Conservation (phyloP, 2,888 invertebrate species). For the Agrotis ipsilon region DNA sequence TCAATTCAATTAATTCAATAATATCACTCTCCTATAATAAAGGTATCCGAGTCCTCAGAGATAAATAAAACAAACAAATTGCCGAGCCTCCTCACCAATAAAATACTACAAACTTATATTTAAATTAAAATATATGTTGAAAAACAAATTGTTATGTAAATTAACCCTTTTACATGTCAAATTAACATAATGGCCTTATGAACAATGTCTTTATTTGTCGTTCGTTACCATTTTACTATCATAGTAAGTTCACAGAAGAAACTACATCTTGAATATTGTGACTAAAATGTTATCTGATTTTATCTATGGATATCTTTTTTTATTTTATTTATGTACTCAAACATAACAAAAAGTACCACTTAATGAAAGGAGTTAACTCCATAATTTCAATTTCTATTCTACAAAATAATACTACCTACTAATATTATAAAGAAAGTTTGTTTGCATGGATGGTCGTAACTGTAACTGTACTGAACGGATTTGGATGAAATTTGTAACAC, state of each 20-base stretch:
- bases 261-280: background rate
- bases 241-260: conserved; percentile 11
- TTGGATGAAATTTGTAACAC: no score
- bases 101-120: conserved; percentile 12
- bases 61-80: background rate
- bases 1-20: background rate
- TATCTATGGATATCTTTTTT: no score
- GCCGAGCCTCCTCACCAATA: background rate
- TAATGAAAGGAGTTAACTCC: background rate
- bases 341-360: background rate
- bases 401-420: no score
- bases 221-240: conserved; percentile 50
- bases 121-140: conserved; percentile 34
- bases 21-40: background rate
- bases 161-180: conserved; percentile 34
- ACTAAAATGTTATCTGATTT: background rate
- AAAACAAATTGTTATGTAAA: conserved; percentile 57
- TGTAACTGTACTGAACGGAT: no score
- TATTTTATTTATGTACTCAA: no score
- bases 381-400: no score
- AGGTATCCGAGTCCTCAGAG: no score
- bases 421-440: no score
- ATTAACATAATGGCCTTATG: conserved; percentile 47
- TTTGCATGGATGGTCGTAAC: no score
- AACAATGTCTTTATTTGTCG: conserved; percentile 45